Conservation (phyloP, 1,140 invertebrate genomes). For the Papilio glaucus region DNA sequence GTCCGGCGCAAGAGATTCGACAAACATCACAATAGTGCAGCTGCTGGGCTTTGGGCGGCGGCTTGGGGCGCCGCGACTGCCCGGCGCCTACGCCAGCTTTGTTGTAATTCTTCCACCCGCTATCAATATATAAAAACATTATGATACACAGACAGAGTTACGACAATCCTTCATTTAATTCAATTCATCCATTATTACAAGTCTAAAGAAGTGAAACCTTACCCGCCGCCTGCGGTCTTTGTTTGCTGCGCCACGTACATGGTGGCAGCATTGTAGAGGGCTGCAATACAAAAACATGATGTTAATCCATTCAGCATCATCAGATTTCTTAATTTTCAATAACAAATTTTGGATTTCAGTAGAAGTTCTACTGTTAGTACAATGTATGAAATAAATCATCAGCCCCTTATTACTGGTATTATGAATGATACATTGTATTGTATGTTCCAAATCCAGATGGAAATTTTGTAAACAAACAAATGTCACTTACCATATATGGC, state of each 20-base stretch:
- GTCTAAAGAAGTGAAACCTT: too few species aligned
- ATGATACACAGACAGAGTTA: too few species aligned
- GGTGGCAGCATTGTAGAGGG: conserved; percentile 95
- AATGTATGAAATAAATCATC: too few species aligned
- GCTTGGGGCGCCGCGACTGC: conserved; percentile 88
- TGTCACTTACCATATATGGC: too few species aligned
- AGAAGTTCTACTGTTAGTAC: too few species aligned
- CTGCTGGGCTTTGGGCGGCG: conserved; percentile 94
- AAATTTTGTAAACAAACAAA: too few species aligned
- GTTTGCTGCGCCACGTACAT: conserved; percentile 95
- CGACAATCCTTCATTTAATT: too few species aligned
- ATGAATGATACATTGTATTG: too few species aligned
- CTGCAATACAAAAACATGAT: conserved; percentile 89
- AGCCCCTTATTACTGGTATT: too few species aligned
- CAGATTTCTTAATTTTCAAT: neutral
- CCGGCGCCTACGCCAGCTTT: conserved; percentile 86
- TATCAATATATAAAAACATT: conserved; percentile 43
- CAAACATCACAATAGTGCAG: conserved; percentile 98
- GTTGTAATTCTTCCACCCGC: conserved; percentile 90
- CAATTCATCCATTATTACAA: too few species aligned
- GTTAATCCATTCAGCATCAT: conserved; percentile 27
- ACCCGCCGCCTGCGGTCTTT: conserved; percentile 82
- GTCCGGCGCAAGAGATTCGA: conserved; percentile 98
- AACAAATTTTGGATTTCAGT: neutral
- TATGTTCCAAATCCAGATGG: too few species aligned